Evolutionary conservation across 2,797 vertebrate genomes (phyloP).

Genomic region (Amblyraja radiata): DNA sequence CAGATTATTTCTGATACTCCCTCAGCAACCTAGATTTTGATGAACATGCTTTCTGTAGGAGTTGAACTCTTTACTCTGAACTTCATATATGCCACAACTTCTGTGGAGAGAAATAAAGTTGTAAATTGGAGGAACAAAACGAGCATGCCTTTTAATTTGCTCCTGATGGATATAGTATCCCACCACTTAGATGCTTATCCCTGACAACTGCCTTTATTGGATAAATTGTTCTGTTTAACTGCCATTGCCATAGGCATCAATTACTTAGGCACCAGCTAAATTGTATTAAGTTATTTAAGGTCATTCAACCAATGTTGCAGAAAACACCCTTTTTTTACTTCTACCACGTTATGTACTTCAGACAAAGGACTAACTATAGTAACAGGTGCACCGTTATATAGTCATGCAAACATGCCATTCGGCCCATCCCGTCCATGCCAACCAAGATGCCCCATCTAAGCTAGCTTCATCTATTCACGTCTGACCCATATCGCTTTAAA

Average conservation of each 20-base stretch:
- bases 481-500: no score
- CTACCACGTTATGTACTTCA: not conserved
- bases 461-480: no score
- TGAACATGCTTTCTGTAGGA: not conserved
- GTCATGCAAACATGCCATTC: no score
- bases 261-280: not conserved
- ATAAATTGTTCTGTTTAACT: not conserved
- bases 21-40: not conserved
- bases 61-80: not conserved
- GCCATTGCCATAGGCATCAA: not conserved
- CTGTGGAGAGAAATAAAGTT: not conserved
- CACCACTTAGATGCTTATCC: not conserved
- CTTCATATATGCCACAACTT: no score
- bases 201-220: no score
- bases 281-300: not conserved
- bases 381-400: not conserved
- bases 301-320: not conserved
- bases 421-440: no score
- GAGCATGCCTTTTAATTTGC: not conserved
- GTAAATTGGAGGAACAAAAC: not conserved
- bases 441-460: no score
- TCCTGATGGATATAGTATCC: not conserved
- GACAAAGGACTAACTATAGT: not conserved
- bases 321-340: not conserved
- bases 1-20: not conserved